These are phyloP conservation scores for Ephestia elutella DNA, from an alignment of 1,140 invertebrate genomes.

Conservation along the genomic window DNA sequence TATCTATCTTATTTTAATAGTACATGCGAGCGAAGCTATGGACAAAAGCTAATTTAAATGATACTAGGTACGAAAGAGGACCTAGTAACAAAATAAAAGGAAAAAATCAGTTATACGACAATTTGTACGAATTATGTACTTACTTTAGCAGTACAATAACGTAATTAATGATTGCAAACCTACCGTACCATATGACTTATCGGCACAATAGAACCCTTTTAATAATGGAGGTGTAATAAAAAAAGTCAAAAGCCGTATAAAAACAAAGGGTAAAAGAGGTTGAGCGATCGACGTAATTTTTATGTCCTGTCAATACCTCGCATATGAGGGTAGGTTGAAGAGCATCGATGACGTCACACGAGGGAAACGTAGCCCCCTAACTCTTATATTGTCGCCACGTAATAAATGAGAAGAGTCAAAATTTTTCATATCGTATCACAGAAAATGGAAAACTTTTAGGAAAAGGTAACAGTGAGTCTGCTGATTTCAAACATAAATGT, in stretches of 20 bases:
- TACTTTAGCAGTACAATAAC: background rate
- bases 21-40: too few species aligned
- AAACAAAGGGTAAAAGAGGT: slow-evolving; percentile 11
- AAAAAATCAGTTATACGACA: too few species aligned
- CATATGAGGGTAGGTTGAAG: slow-evolving; percentile 24
- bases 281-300: slow-evolving; percentile 21
- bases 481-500: too few species aligned
- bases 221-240: slow-evolving; percentile 1
- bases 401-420: too few species aligned
- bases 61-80: too few species aligned
- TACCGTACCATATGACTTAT: slow-evolving; percentile 1
- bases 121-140: too few species aligned
- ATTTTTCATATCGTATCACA: too few species aligned
- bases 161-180: background rate
- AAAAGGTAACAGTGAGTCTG: too few species aligned
- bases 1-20: too few species aligned
- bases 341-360: slow-evolving; percentile 19
- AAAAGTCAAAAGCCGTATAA: slow-evolving; percentile 5
- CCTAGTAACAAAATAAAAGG: too few species aligned
- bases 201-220: slow-evolving; percentile 4
- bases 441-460: too few species aligned
- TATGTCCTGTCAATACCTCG: slow-evolving; percentile 27
- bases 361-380: background rate
- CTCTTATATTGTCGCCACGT: background rate
- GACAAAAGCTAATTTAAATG: too few species aligned